Evolutionary conservation across 2,113 vertebrate genomes (phyloP).

Genomic region (Herpetotheres cachinnans): DNA sequence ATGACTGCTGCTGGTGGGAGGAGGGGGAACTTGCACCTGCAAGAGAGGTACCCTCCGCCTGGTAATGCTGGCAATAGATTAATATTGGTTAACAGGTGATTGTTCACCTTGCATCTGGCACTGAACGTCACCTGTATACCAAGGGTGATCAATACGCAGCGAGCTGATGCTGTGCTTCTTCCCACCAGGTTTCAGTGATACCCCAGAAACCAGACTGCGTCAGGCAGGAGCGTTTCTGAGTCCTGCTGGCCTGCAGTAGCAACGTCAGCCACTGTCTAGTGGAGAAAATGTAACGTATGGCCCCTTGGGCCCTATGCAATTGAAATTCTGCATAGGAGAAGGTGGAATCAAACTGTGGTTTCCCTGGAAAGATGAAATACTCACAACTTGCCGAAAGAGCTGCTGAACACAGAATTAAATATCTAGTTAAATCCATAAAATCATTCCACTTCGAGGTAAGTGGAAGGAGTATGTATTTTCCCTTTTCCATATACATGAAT

Average conservation of each 20-base stretch:
- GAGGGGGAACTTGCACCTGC: not conserved
- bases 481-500: not conserved
- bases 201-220: not conserved
- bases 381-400: not conserved
- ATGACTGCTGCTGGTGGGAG: not conserved
- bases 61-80: rapidly evolving
- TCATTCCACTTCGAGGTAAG: not conserved
- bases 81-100: not conserved
- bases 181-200: not conserved
- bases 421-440: not conserved
- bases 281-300: not conserved
- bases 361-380: not conserved
- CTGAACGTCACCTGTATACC: not conserved
- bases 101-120: not conserved
- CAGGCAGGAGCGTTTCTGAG: not conserved
- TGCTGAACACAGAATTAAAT: not conserved
- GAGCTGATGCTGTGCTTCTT: not conserved
- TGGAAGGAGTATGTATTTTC: not conserved
- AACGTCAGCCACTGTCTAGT: not conserved
- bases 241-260: not conserved
- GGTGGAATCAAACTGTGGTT: not conserved
- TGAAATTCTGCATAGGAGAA: not conserved
- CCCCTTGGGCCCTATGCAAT: not conserved
- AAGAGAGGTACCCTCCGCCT: not conserved
- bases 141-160: not conserved